Evolutionary conservation across 2,113 vertebrate genomes (phyloP), one percentile per base, ranked within the genome.

Genomic region (Diadophis punctatus): DNA sequence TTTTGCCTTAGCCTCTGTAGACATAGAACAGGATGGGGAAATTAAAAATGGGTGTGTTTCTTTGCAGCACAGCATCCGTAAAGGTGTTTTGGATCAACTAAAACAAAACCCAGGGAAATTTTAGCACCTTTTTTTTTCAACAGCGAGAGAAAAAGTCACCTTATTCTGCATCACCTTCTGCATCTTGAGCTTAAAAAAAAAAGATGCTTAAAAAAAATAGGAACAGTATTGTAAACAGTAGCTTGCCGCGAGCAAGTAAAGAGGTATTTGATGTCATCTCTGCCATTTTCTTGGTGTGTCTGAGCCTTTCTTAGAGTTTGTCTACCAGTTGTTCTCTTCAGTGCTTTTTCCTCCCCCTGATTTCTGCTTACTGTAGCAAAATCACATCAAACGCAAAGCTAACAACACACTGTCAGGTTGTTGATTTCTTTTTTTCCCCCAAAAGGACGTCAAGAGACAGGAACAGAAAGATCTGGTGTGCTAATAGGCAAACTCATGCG

Each of bases 401-500:
- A 97, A 97, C 97, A 97, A 96, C 96, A 95, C 80, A 23, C 96
- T 97, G 97, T 96, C 98, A 97, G 92, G 93, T 93, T 96, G 96
- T 80, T 80, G 95, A 96, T 87, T 95, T 96, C 1, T 30, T 4
- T 11, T 3, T 11, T 3, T 60, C 5, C 30, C n/a, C n/a, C 12
- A n/a, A 68, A 68, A n/a, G 97, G 97, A 97, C 98, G 97, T 97
- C 95, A 89, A 95, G 95, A 96, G 96, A 97, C 95, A 96, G 97
- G 95, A 96, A 96, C 95, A 97, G 97, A 96, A 96, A 97, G 94
- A 94, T 95, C 96, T 97, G 97, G 97, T 96, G 97, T 95, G 95
- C 98, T 98, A 98, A 98, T 98, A 98, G 98, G 98, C 98, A 97
- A 94, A 93, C 97, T 98, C 97, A 98, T 97, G 97, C 97, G 97